Conservation (phyloP, 2,113 vertebrate species). For the Ellobius talpinus region DNA sequence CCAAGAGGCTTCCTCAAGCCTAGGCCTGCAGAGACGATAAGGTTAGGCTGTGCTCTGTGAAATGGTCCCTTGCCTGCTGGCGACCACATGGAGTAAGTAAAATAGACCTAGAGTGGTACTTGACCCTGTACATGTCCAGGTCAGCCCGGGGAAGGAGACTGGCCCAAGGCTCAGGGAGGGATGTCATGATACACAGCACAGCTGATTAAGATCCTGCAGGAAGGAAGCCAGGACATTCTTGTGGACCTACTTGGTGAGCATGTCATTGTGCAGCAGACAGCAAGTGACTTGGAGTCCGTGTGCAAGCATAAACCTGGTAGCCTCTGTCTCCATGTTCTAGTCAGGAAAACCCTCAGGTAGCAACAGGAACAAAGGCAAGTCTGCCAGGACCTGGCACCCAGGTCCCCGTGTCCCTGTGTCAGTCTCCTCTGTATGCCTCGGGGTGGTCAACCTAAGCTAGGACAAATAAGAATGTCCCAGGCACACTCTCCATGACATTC, state of each 20-base stretch:
- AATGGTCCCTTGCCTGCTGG: background rate
- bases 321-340: background rate
- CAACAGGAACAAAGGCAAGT: background rate
- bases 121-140: no score
- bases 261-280: background rate
- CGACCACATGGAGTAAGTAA: background rate
- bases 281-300: background rate
- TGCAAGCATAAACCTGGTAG: background rate
- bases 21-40: background rate
- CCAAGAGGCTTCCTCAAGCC: background rate
- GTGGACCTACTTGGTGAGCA: background rate
- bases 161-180: background rate
- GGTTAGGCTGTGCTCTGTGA: background rate
- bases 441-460: background rate
- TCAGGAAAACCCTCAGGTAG: background rate
- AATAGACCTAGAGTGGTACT: rapidly evolving
- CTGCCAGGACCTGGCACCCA: background rate
- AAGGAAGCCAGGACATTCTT: background rate
- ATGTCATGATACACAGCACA: background rate
- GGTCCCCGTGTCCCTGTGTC: background rate
- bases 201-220: background rate
- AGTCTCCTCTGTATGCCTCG: background rate
- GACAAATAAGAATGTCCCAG: background rate
- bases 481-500: background rate
- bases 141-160: background rate